Evolutionary conservation across 2,888 invertebrate species (phyloP).

Genomic region (Hyles lineata): DNA sequence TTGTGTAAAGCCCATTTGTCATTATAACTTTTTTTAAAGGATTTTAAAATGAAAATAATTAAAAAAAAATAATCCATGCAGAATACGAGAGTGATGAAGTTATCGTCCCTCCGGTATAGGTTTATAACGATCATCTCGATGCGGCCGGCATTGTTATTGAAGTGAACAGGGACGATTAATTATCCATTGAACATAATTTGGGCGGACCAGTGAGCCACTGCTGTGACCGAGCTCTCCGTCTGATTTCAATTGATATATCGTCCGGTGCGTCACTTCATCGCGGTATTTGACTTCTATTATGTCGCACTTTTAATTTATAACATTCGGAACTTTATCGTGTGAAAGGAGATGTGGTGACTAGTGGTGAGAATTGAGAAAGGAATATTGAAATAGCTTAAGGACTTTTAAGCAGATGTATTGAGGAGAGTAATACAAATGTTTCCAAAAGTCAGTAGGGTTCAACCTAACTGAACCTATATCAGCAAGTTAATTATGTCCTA

Average conservation of each 20-base stretch:
- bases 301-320: constrained; percentile 16
- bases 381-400: too few relatives aligned
- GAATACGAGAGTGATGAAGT: constrained; percentile 45
- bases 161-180: constrained; percentile 78
- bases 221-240: constrained; percentile 64
- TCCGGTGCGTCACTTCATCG: constrained; percentile 53
- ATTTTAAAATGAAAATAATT: too few relatives aligned
- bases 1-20: not conserved
- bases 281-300: constrained; percentile 36
- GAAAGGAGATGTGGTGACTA: too few relatives aligned
- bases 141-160: constrained; percentile 73
- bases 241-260: constrained; percentile 66
- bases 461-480: too few relatives aligned
- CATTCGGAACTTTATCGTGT: not conserved
- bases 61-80: not conserved
- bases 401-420: too few relatives aligned
- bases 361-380: too few relatives aligned
- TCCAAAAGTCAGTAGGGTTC: too few relatives aligned
- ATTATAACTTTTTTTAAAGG: not conserved
- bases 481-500: too few relatives aligned
- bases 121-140: constrained; percentile 71
- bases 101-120: constrained; percentile 39
- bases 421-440: too few relatives aligned
- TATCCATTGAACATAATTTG: constrained; percentile 84
- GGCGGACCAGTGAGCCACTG: constrained; percentile 68